Conservation (phyloP, 2,113 vertebrate genomes). For the Tringa solitaria region DNA sequence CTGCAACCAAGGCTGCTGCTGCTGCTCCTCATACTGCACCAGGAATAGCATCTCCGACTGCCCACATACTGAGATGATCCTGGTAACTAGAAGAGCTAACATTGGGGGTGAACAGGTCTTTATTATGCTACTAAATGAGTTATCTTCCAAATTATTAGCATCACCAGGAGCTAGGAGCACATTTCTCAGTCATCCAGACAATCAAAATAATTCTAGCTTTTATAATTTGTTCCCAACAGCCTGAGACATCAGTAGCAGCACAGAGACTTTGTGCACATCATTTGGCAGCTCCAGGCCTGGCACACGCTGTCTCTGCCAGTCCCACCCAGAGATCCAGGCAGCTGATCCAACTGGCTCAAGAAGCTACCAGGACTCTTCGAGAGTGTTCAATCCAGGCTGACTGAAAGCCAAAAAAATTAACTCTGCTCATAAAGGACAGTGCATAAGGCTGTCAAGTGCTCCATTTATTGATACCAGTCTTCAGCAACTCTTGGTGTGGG, state of each 20-base stretch:
- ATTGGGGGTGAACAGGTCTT: background rate
- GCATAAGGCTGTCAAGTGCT: background rate
- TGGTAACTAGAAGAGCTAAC: conserved; percentile 3
- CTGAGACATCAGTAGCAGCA: conserved; percentile 7
- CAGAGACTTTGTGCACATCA: conserved; percentile 3
- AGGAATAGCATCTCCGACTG: conserved; percentile 51
- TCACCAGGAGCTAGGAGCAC: background rate
- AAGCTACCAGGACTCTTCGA: conserved; percentile 14
- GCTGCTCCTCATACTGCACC: conserved; percentile 26
- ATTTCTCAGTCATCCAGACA: conserved; percentile 23
- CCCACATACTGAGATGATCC: conserved; percentile 32
- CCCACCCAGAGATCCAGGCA: conserved; percentile 39
- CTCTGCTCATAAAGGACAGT: background rate
- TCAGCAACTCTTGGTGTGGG: background rate
- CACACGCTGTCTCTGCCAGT: conserved; percentile 32
- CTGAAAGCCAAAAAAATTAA: background rate
- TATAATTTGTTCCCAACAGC: conserved; percentile 37
- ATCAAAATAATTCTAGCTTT: conserved; percentile 24
- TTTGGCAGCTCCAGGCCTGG: conserved; percentile 35
- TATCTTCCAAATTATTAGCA: background rate
- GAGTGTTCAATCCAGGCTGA: conserved; percentile 16
- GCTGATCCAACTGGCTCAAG: conserved; percentile 48
- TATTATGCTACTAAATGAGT: background rate
- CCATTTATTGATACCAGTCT: background rate
- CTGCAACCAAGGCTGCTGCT: background rate